These are phyloP conservation scores for Scaptomyza cyrtandrae DNA, from an alignment of 2,888 invertebrate genomes.

Conservation along the genomic window DNA sequence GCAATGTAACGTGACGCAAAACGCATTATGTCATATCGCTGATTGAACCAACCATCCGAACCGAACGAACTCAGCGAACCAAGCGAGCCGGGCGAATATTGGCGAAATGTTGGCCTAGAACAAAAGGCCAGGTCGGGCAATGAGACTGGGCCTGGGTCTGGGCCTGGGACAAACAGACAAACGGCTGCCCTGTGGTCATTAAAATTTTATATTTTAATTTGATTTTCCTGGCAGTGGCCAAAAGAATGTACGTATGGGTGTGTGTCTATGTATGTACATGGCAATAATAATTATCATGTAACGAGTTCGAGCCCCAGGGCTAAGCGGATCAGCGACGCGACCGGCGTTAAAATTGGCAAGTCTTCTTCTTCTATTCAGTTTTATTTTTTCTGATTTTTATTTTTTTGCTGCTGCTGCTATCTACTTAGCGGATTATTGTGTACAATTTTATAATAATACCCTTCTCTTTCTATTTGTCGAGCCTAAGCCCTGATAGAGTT, in stretches of 20 bases:
- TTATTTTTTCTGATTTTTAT: background rate
- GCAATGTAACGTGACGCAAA: constrained; percentile 70
- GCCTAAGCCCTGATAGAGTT: constrained; percentile 68
- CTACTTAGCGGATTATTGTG: constrained; percentile 69
- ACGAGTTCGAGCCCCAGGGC: constrained; percentile 58
- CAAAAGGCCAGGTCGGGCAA: constrained; percentile 53
- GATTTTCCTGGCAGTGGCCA: constrained; percentile 69
- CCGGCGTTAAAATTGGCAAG: constrained; percentile 56
- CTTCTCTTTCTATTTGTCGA: constrained; percentile 38
- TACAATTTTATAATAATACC: constrained; percentile 50
- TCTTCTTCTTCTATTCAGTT: constrained; percentile 17
- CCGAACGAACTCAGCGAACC: constrained; percentile 23
- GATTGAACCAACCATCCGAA: constrained; percentile 73
- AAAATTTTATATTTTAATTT: constrained; percentile 79
- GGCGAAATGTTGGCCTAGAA: constrained; percentile 67
- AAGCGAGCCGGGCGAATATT: constrained; percentile 47
- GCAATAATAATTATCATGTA: constrained; percentile 69
- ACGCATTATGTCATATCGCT: constrained; percentile 79
- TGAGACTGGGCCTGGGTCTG: background rate
- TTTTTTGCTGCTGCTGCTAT: constrained; percentile 7
- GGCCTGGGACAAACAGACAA: constrained; percentile 9
- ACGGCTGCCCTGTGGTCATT: constrained; percentile 63
- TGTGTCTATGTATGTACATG: constrained; percentile 13
- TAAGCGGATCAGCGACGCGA: constrained; percentile 62
- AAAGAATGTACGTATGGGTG: constrained; percentile 16